Conservation (phyloP, 1,140 invertebrate species). For the Odontomachus brunneus region DNA sequence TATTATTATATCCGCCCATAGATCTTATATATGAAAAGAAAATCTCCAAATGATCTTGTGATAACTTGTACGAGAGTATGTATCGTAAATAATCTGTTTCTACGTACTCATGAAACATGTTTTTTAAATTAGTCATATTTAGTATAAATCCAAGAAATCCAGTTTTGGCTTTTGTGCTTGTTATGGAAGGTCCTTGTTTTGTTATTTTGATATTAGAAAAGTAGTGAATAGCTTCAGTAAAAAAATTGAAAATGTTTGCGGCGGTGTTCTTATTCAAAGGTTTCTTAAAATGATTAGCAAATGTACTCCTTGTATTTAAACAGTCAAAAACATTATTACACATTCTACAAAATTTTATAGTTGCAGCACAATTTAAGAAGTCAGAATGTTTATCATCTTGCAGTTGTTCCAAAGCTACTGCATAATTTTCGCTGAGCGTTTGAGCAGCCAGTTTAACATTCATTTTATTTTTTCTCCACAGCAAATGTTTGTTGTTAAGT, state of each 20-base stretch:
- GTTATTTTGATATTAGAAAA: not conserved
- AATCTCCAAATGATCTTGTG: slow-evolving; percentile 38
- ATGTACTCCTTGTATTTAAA: not conserved
- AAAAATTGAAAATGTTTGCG: not conserved
- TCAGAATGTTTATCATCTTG: not conserved
- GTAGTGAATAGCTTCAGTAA: not conserved
- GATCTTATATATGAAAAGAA: slow-evolving; percentile 1
- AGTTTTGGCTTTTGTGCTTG: no score
- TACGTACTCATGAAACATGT: not conserved
- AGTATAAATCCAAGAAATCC: no score
- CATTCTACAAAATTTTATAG: not conserved
- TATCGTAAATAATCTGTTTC: not conserved
- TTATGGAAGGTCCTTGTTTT: no score
- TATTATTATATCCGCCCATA: not conserved
- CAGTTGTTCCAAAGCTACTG: not conserved
- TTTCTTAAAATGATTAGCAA: not conserved
- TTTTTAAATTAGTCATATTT: no score
- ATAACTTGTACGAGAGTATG: not conserved
- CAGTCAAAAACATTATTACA: not conserved
- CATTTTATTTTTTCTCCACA: not conserved
- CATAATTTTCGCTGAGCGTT: not conserved
- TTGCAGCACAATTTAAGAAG: not conserved
- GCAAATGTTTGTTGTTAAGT: not conserved
- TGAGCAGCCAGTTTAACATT: not conserved
- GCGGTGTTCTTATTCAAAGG: not conserved